Conservation (phyloP, 2,113 vertebrate species). For the Coryphaenoides rupestris region DNA sequence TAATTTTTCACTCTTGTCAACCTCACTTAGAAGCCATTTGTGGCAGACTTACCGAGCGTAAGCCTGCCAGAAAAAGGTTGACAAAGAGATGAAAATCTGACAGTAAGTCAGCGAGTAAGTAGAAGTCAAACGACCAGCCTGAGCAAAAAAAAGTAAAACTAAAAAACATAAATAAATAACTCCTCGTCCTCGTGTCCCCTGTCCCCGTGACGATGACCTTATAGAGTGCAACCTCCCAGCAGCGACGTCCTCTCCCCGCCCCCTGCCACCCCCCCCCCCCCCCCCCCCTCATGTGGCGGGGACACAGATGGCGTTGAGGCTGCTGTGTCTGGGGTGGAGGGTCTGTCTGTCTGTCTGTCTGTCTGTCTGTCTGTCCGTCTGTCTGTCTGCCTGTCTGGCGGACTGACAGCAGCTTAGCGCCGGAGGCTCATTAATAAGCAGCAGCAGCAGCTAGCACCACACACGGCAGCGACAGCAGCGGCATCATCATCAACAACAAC, state of each 20-base stretch:
- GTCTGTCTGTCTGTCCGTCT: conserved; percentile 42
- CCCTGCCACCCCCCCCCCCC: conserved; percentile 37
- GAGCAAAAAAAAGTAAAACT: background rate
- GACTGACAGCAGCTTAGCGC: conserved; percentile 58
- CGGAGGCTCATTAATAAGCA: conserved; percentile 52
- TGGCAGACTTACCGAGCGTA: no score
- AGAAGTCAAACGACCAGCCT: background rate
- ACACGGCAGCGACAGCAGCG: conserved; percentile 30
- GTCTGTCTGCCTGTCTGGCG: conserved; percentile 28
- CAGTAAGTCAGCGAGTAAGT: no score
- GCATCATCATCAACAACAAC: no score
- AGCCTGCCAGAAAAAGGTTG: no score
- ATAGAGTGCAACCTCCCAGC: conserved; percentile 28
- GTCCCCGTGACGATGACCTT: conserved; percentile 28
- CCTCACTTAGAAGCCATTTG: no score
- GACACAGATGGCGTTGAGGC: conserved; percentile 50
- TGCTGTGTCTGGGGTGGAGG: conserved; percentile 42
- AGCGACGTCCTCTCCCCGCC: conserved; percentile 35
- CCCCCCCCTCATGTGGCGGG: conserved; percentile 34
- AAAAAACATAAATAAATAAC: background rate
- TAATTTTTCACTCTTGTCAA: no score
- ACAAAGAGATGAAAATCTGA: no score
- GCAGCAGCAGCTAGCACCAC: conserved; percentile 22
- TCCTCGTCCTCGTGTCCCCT: conserved; percentile 9
- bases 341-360: conserved; percentile 22